Conservation (phyloP, 2,797 vertebrate genomes). For the Helarctos malayanus region DNA sequence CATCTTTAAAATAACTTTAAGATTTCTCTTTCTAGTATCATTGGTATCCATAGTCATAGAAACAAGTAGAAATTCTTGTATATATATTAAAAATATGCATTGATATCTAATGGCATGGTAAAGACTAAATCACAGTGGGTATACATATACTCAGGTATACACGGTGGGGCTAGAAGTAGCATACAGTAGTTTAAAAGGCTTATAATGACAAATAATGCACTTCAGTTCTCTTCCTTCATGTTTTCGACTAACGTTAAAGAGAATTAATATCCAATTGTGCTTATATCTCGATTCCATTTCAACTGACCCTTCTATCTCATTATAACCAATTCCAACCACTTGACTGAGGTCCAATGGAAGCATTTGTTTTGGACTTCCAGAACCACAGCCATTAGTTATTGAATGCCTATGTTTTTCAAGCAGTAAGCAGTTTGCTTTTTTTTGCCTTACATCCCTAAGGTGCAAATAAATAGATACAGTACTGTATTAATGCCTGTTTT, state of each 20-base stretch:
- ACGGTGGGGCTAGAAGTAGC: neutral
- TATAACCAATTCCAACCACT: constrained; percentile 76
- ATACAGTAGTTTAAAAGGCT: constrained; percentile 69
- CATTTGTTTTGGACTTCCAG: constrained; percentile 79
- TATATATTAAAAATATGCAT: neutral
- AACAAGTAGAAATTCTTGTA: neutral
- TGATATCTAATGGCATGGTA: neutral
- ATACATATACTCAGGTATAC: neutral
- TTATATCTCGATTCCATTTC: constrained; percentile 81
- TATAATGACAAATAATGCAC: constrained; percentile 79
- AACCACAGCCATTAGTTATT: constrained; percentile 66
- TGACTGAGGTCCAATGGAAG: constrained; percentile 78
- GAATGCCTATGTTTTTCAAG: constrained; percentile 83
- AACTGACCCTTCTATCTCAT: constrained; percentile 84
- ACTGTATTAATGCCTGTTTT: constrained; percentile 85
- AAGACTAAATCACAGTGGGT: neutral
- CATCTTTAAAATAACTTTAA: neutral
- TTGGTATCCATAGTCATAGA: neutral
- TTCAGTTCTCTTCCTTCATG: constrained; percentile 77
- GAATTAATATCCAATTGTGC: constrained; percentile 81
- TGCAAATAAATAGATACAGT: constrained; percentile 85
- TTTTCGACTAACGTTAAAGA: constrained; percentile 82
- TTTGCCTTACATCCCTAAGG: constrained; percentile 80
- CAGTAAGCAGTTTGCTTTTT: constrained; percentile 85
- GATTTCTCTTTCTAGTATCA: neutral